Evolutionary conservation across 2,888 invertebrate species (phyloP), one percentile per base, ranked within the genome.

Genomic region (Andrena hattorfiana): DNA sequence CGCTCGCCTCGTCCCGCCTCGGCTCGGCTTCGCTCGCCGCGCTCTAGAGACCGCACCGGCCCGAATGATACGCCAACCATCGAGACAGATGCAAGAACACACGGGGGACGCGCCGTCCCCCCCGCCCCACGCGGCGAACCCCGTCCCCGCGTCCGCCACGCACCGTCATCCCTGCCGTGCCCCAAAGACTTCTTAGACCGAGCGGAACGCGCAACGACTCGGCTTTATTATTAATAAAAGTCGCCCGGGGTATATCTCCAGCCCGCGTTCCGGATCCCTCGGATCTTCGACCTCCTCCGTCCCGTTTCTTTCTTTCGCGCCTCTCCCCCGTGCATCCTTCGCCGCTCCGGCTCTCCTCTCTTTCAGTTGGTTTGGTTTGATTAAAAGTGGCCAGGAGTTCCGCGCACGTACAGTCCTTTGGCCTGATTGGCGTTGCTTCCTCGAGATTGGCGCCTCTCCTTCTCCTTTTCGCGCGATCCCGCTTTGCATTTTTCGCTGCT

Each of bases 31-130:
- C 35, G 66, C 70, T 70, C 70, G 35, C 16, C 48, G 10, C 51
- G 51, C 82, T 73, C 69, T 66, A 42, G 56, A 54, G 63, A 73
- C 75, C 56, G 60, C 60, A 54, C 49, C 66, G 59, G 28, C 13
- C 32, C 59, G 66, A 73, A 80, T 74, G 68, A 72, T 78, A 59
- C 68, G 64, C 23, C 60, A 66, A 62, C 73, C 73, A 85, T 70
- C 68, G 62, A 60, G 59, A 77, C 71, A 20, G 70, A 78, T 51
- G 63, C 71, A 59, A 74, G 66, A 67, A 80, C 70, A 56, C 74
- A 54, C 48, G 62, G 71, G 48, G 48, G 20, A 51, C 67, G 68
- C 54, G 16, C 3, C 68, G 7, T 30, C 7, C 13, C 10, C 1
- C 0, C 10, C 26, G 0, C 26, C 10, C 10, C 32, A 2, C 32